Percentiles rank a stretch among this genome's conserved stretches.
phyloP scores from a whole-genome alignment of 1,140 invertebrate genomes.

The Drosophila athabasca region DNA sequence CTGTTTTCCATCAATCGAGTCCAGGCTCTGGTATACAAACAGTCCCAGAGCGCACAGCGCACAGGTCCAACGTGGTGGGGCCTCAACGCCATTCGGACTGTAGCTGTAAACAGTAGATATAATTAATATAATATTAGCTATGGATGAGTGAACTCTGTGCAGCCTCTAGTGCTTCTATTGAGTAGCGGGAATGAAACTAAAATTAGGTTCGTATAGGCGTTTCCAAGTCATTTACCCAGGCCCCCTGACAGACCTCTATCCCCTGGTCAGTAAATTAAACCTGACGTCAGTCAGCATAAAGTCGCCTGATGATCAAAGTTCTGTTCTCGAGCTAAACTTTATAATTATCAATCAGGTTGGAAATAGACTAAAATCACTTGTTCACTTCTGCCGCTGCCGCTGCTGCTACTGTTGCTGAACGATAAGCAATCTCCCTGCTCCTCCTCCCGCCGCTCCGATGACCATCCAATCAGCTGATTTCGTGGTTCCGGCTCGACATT shows the following conservation, averaged over 20 bases:
- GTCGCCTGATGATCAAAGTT: constrained; percentile 58
- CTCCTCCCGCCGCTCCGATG: neutral
- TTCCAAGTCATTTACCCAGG: constrained; percentile 28
- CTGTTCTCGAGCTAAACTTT: constrained; percentile 32
- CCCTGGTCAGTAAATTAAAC: neutral
- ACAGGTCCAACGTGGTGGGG: constrained; percentile 96
- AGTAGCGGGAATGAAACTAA: neutral
- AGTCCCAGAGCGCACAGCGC: constrained; percentile 95
- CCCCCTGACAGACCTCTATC: neutral
- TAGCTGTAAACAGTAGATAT: constrained; percentile 83
- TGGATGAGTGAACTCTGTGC: neutral
- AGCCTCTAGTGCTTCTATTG: neutral
- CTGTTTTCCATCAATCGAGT: constrained; percentile 99
- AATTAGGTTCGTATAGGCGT: constrained; percentile 12
- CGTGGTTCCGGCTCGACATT: constrained; percentile 32
- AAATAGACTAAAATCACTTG: constrained; percentile 32
- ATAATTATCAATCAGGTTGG: constrained; percentile 25
- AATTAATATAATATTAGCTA: neutral
- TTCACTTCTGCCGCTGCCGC: constrained; percentile 23
- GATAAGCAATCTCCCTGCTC: constrained; percentile 16
- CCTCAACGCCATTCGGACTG: constrained; percentile 87
- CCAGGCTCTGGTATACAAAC: constrained; percentile 99
- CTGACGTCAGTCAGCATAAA: constrained; percentile 52
- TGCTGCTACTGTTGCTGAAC: neutral
- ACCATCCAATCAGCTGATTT: constrained; percentile 19